Evolutionary conservation across 1,140 invertebrate genomes (phyloP).

Genomic region (Drosophila miranda): DNA sequence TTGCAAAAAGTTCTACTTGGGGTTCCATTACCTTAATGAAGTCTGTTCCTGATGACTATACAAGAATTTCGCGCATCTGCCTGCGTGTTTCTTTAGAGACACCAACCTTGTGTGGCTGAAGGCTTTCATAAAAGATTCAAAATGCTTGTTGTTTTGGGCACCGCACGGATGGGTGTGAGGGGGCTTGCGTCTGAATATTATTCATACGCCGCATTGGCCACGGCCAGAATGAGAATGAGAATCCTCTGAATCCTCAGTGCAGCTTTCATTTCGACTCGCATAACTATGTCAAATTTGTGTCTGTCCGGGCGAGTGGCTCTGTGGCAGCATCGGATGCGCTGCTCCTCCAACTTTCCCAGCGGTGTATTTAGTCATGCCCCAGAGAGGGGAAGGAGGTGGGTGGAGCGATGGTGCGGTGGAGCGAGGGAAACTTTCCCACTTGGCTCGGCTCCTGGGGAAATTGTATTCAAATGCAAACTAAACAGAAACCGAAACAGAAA

Average conservation of each 20-base stretch:
- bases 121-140: slow-evolving; percentile 35
- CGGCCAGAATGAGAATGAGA: slow-evolving; percentile 19
- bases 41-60: neutral
- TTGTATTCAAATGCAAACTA: slow-evolving; percentile 71
- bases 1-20: too few relatives aligned
- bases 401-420: neutral
- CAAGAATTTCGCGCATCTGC: slow-evolving; percentile 17
- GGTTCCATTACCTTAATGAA: too few relatives aligned
- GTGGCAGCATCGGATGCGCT: slow-evolving; percentile 20
- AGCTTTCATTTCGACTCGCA: slow-evolving; percentile 77
- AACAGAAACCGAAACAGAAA: neutral
- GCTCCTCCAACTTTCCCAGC: slow-evolving; percentile 62
- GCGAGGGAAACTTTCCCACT: slow-evolving; percentile 61
- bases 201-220: slow-evolving; percentile 70
- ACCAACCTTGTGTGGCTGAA: slow-evolving; percentile 13
- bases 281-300: slow-evolving; percentile 79
- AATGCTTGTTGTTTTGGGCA: slow-evolving; percentile 25
- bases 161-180: slow-evolving; percentile 13
- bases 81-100: too few relatives aligned
- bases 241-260: slow-evolving; percentile 28
- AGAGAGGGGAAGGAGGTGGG: neutral
- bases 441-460: slow-evolving; percentile 67
- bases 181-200: slow-evolving; percentile 60
- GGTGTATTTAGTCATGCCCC: slow-evolving; percentile 50
- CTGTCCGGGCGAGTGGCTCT: neutral